phyloP scores from a whole-genome alignment of 2,797 vertebrate species.

The Cirrhinus mrigala region DNA sequence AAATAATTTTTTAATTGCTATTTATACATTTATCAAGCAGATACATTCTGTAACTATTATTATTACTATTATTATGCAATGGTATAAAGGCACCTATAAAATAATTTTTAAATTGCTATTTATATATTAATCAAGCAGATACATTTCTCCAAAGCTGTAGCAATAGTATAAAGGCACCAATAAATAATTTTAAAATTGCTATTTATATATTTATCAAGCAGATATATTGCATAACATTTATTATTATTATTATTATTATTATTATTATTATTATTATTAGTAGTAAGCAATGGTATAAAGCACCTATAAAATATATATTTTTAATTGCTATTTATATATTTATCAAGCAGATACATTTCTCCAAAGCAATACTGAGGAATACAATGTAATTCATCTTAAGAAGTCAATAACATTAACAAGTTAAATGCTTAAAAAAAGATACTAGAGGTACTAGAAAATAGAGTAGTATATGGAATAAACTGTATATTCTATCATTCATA shows the following conservation, averaged over 20 bases:
- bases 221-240: too few species aligned
- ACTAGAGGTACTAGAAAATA: background rate
- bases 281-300: background rate
- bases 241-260: too few species aligned
- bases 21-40: too few species aligned
- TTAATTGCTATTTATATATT: too few species aligned
- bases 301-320: background rate
- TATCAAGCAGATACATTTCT: background rate
- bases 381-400: background rate
- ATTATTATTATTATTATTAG: too few species aligned
- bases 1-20: background rate
- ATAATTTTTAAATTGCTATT: background rate
- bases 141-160: too few species aligned
- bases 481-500: background rate
- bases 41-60: too few species aligned
- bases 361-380: background rate
- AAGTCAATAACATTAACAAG: background rate
- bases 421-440: background rate
- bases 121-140: too few species aligned
- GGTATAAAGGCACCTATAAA: background rate
- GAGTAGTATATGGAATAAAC: background rate
- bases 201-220: background rate
- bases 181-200: background rate
- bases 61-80: background rate
- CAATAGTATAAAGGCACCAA: background rate